phyloP scores from a whole-genome alignment of 30 jellyfish, hydroid and myxozoan species.

The Pelagia noctiluca region DNA sequence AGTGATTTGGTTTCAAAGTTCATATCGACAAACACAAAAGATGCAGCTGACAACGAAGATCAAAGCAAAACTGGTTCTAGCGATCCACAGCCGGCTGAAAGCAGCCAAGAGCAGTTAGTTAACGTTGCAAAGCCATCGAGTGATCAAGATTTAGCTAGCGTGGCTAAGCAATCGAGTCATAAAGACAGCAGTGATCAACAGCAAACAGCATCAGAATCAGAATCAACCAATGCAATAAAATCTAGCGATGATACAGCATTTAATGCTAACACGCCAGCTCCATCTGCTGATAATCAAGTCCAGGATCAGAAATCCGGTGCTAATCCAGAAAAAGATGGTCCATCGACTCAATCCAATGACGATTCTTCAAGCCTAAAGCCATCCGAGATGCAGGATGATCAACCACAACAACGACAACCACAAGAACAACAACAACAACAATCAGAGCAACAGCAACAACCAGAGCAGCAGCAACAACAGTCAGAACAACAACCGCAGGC shows the following conservation, averaged over 20 bases:
- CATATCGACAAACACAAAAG: conserved; percentile 4
- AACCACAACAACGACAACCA: too few relatives aligned
- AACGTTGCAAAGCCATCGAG: conserved; percentile 14
- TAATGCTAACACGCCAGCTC: conserved; percentile 61
- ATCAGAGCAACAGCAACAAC: not conserved
- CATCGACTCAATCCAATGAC: conserved; percentile 5
- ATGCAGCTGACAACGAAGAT: not conserved
- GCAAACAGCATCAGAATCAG: conserved; percentile 24
- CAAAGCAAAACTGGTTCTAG: not conserved
- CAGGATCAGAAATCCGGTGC: conserved; percentile 1
- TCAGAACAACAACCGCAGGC: too few relatives aligned
- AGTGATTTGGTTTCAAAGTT: conserved; percentile 24
- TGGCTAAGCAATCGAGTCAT: conserved; percentile 32
- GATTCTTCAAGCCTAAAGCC: not conserved
- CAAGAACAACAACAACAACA: too few relatives aligned
- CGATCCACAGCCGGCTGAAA: conserved; percentile 8
- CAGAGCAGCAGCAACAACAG: conserved; percentile 30
- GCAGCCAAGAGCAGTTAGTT: conserved; percentile 16
- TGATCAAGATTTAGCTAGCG: conserved; percentile 37
- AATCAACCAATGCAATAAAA: conserved; percentile 19
- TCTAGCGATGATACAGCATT: conserved; percentile 52
- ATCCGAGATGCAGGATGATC: not conserved
- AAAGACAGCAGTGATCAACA: conserved; percentile 41
- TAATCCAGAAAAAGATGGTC: not conserved
- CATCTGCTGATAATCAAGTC: not conserved